A percentile compares a stretch with the other conserved stretches of the same genome.
Evolutionary conservation across 2,888 invertebrate species (phyloP).

Genomic region (Tetragonisca angustula): DNA sequence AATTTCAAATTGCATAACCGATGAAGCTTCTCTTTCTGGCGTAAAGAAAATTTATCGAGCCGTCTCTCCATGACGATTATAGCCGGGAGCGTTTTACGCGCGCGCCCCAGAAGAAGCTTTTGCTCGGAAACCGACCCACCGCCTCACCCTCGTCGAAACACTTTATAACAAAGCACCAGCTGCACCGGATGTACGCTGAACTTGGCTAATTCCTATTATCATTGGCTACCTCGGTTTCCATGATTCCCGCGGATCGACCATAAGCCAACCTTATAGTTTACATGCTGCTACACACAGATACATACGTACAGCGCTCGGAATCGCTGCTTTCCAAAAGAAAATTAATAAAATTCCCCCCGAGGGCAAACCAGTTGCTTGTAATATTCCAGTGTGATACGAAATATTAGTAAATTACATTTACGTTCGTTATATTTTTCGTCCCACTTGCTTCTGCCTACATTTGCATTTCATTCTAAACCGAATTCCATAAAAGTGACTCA

Average conservation of each 20-base stretch:
- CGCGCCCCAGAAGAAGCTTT: background rate
- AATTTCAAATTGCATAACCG: slow-evolving; percentile 38
- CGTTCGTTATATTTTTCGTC: too few relatives aligned
- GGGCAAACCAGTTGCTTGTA: too few relatives aligned
- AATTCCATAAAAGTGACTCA: too few relatives aligned
- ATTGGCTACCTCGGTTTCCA: slow-evolving; percentile 13
- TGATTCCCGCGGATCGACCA: slow-evolving; percentile 15
- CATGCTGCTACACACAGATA: background rate
- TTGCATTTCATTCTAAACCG: too few relatives aligned
- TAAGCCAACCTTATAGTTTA: slow-evolving; percentile 16
- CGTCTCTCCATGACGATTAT: background rate
- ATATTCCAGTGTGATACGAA: too few relatives aligned
- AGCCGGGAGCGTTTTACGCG: background rate
- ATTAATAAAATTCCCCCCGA: too few relatives aligned
- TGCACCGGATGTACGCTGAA: slow-evolving; percentile 31
- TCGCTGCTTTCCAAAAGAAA: too few relatives aligned
- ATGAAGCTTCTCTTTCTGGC: background rate
- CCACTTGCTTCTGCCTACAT: too few relatives aligned
- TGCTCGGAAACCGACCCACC: background rate
- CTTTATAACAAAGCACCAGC: slow-evolving; percentile 24
- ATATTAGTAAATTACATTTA: too few relatives aligned
- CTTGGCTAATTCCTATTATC: slow-evolving; percentile 45
- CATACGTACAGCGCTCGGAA: background rate
- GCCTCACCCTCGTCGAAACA: background rate
- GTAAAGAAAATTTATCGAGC: slow-evolving; percentile 30